A percentile compares a stretch with the other conserved stretches of the same genome.
Evolutionary conservation across 2,113 vertebrate species (phyloP).

Genomic region (Podarcis muralis): DNA sequence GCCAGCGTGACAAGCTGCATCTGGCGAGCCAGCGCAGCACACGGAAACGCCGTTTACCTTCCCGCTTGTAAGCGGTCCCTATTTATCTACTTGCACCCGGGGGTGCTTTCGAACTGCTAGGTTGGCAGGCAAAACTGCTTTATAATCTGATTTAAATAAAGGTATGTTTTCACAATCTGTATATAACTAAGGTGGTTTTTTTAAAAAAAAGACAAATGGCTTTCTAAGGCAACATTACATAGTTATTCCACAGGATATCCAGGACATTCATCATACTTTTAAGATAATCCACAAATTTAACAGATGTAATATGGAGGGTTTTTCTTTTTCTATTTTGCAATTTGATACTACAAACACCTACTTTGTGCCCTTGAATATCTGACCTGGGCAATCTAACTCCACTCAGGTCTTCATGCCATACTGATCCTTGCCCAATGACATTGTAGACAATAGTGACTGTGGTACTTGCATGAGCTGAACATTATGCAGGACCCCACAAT

Average conservation of each 20-base stretch:
- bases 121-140: too few species aligned
- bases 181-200: neutral
- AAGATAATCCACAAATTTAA: neutral
- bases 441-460: neutral
- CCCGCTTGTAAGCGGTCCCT: too few species aligned
- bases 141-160: neutral
- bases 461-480: neutral
- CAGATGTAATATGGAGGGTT: neutral
- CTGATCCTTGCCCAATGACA: neutral
- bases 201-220: neutral
- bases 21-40: too few species aligned
- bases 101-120: too few species aligned
- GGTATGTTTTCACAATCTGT: neutral
- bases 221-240: neutral
- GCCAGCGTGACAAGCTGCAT: too few species aligned
- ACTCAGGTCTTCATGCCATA: neutral
- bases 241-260: neutral
- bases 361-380: neutral
- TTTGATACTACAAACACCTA: neutral
- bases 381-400: neutral
- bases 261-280: neutral
- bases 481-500: neutral
- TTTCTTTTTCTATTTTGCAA: neutral
- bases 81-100: too few species aligned
- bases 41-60: too few species aligned